Evolutionary conservation across 2,888 invertebrate species (phyloP).

Genomic region (Penaeus monodon): DNA sequence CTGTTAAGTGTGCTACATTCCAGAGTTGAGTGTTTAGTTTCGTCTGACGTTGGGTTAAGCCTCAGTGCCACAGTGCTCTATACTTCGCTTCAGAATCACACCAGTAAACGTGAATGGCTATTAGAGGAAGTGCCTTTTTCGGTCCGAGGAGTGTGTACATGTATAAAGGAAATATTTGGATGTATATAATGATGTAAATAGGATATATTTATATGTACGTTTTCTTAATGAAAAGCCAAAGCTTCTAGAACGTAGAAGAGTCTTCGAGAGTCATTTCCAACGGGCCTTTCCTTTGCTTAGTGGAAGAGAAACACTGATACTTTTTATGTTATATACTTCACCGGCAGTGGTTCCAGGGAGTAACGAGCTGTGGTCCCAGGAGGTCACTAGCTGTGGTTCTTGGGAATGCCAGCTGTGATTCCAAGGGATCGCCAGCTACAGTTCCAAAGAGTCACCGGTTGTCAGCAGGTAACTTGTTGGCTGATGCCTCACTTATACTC

Average conservation of each 20-base stretch:
- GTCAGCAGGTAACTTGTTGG: slow-evolving; percentile 26
- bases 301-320: slow-evolving; percentile 59
- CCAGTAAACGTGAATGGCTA: slow-evolving; percentile 56
- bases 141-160: slow-evolving; percentile 54
- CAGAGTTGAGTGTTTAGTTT: slow-evolving; percentile 30
- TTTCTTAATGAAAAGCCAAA: slow-evolving; percentile 59
- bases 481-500: background rate
- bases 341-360: slow-evolving; percentile 45
- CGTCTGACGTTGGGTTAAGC: slow-evolving; percentile 32
- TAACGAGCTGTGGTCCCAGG: background rate
- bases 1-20: slow-evolving; percentile 51
- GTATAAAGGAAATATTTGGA: slow-evolving; percentile 56
- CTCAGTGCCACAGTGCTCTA: slow-evolving; percentile 59
- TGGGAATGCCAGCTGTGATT: background rate
- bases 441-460: slow-evolving; percentile 18
- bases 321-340: slow-evolving; percentile 49
- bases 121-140: slow-evolving; percentile 57
- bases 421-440: background rate
- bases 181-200: slow-evolving; percentile 60
- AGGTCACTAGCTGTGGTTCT: background rate
- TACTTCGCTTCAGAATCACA: slow-evolving; percentile 61
- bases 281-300: slow-evolving; percentile 60
- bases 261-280: slow-evolving; percentile 57
- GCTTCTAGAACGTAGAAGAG: slow-evolving; percentile 55
- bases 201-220: slow-evolving; percentile 60